Base-by-base conservation (phyloP, 2,113 vertebrate genomes). In the Laticauda colubrina region DNA sequence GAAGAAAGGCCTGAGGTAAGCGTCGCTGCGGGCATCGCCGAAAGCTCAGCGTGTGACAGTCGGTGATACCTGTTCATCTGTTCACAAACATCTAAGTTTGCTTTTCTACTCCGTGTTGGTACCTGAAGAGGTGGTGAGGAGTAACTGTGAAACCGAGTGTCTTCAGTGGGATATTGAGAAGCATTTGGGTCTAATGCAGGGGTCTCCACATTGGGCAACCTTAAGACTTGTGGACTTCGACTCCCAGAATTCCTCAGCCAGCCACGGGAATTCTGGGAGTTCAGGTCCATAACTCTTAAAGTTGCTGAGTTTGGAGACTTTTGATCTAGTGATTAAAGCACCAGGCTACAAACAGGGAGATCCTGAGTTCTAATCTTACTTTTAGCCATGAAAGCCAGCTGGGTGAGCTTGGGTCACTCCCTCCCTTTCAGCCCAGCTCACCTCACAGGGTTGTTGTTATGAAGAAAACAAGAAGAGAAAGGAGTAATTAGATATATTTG, bases 1-100 rank as follows among this genome's bases (percentile, higher is more conserved):
- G 91, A 99, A 99, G 97, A 99, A 98, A 94, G 99, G 99, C 93
- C 97, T 99, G 85, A 98, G 98, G 99, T 99, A 96, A 99, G 99
- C 97, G 14, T 99, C 96, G 11, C 12, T 1, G 12, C 10, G 2
- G 39, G 53, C 11, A 1, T 14, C 23, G 12, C 51, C 20, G 20
- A 6, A 21, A 5, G 5, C 69, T 15, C 15, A 1, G 14, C n/a
- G 0, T 75, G 69, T 34, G n/a, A 75, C 69, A 20, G 2, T 18
- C 75, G 7, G 7, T 1, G 3, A 39, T 18, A 1, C 18, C 51
- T 48, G 5, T 53, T 59, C 18, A 26, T 14, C 9, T 10, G 9
- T 61, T 75, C 8, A 53, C 59, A 54, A 53, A 53, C 34, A 54
- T 54, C 53, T 75, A 14, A 23, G 12, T 23, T 14, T 34, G 14